Evolutionary conservation across 2,888 invertebrate genomes (phyloP), one percentile per base, ranked within the genome.

Genomic region (Epistrophe eligans): DNA sequence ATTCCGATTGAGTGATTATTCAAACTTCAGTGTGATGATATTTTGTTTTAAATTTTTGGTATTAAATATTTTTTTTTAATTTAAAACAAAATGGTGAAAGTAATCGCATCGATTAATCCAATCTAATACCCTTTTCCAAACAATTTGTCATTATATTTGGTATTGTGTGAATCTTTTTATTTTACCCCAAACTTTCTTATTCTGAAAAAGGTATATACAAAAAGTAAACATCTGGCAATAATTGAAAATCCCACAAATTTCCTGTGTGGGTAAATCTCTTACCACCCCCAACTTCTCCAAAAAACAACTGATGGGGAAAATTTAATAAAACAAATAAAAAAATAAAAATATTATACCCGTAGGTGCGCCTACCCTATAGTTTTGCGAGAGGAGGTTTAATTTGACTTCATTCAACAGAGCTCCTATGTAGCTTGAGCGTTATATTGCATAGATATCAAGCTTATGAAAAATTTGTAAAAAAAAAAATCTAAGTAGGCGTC

Each of bases 211-310:
- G 35, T 13, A 43, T 43, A 43, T n/a, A n/a, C n/a, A n/a, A 28
- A 24, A 64, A 43, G 28, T 45, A 38, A 66, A 66, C 66, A 66
- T 48, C 66, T 66, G 66, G 66, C 45, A 48, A n/a, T 66, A 48
- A 66, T 66, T 66, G 28, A 66, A 43, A 66, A 66, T 48, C 66
- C 66, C 48, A 66, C 48, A 32, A 35, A 66, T 66, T 66, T 48
- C 35, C 66, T 66, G 66, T 13, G 13, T 28, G 24, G 24, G 11
- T 17, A 66, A 66, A 32, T 10, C 32, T 8, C 7, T 9, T 35
- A 66, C 45, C 66, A 66, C 66, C 66, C 45, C 48, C 40, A 66
- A n/a, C 32, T 17, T 48, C 13, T 48, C 8, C 35, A 11, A 11
- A 15, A 32, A 48, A 43, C n/a, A 32, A 66, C 32, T 32, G 35